Percentiles rank a stretch among this genome's conserved stretches.
phyloP scores from a whole-genome alignment of 2,797 vertebrate genomes.

The Channallabes apus region DNA sequence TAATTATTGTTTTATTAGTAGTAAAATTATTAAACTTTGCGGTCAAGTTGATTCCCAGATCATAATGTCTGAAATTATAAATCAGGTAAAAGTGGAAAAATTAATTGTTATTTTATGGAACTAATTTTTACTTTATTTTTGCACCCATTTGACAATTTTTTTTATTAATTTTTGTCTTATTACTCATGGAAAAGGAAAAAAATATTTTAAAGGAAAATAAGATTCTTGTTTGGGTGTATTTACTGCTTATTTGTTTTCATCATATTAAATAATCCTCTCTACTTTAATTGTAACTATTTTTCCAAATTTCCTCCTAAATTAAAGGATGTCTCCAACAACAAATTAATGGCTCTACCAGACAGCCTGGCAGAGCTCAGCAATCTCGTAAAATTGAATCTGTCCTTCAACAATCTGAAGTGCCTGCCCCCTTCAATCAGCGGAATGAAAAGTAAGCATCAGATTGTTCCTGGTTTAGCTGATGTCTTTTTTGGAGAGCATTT shows the following conservation, averaged over 20 bases:
- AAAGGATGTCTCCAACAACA: conserved; percentile 83
- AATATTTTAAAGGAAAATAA: not conserved
- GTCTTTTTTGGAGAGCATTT: conserved; percentile 23
- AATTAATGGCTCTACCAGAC: conserved; percentile 70
- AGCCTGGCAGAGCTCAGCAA: conserved; percentile 72
- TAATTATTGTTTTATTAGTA: not conserved
- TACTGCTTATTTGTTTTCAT: not conserved
- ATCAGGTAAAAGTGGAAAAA: not conserved
- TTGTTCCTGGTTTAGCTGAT: conserved; percentile 15
- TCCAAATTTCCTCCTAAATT: not conserved
- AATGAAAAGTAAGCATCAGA: conserved; percentile 78
- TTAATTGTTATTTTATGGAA: not conserved
- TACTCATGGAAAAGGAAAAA: not conserved
- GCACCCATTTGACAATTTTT: not conserved
- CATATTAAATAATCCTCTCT: not conserved
- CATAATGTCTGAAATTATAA: conserved; percentile 4
- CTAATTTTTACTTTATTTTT: not conserved
- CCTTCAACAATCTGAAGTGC: conserved; percentile 76
- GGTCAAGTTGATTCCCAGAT: not conserved
- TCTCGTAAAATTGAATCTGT: conserved; percentile 75
- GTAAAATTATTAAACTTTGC: not conserved
- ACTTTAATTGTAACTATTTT: not conserved
- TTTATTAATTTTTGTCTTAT: not conserved
- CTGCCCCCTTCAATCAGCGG: conserved; percentile 77
- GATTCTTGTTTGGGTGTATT: not conserved